Base-by-base conservation (phyloP, 2,888 invertebrate genomes). In the Campopleginae sp. region DNA sequence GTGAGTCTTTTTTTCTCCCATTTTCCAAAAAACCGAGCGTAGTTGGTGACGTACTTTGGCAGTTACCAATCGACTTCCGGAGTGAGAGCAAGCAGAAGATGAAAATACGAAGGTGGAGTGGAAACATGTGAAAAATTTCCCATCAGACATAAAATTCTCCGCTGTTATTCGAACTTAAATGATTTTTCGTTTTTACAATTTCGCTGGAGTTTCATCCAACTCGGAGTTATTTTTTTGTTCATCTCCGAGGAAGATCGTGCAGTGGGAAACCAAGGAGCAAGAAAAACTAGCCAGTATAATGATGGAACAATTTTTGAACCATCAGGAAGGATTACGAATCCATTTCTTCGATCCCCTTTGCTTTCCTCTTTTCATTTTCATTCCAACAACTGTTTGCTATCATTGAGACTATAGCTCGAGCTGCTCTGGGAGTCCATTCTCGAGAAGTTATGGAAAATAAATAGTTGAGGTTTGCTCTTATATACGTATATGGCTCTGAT, bases 131-230 rank as follows among this genome's bases (percentile, higher is more conserved):
- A 58, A 42, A 71, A 71, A 44, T 46, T 61, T 71, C 19, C 46
- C 10, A 54, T 42, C 6, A 68, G 44, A 48, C 65, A 68, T 61
- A 3, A 27, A 70, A 75, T 61, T 38, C 23, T 12, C 23, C 23
- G 38, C 10, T 74, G 46, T n/a, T 66, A 46, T 6, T 33, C 42
- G 71, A 82, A 70, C 14, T 77, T 65, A 7, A n/a, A 71, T 82
- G 42, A 63, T 54, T 77, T 76, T 46, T 71, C 48, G 51, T n/a
- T 76, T 77, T 77, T 46, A 48, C 61, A 44, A 12, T 38, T 75
- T 46, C 5, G n/a, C 17, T 17, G n/a, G n/a, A 75, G 33, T 6
- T 51, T 10, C 58, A 27, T 12, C 10, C 23, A 10, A 54, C 23
- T 58, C 14, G 23, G 17, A 17, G 38, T 3, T 7, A 38, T 38